Conservation (phyloP, 2,113 vertebrate species). For the Saimiri boliviensis region DNA sequence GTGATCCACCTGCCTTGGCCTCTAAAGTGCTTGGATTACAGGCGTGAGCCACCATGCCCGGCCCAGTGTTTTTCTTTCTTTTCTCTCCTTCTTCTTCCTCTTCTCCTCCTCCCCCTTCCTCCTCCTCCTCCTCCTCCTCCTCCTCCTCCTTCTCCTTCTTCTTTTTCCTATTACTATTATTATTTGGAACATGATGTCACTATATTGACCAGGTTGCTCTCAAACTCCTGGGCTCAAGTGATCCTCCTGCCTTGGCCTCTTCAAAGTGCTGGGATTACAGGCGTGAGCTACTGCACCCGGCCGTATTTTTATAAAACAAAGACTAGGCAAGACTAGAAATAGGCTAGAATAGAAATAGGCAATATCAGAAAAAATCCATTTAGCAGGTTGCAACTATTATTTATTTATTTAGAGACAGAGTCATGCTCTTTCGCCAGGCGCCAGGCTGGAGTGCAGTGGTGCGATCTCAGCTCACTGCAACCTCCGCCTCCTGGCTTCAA, state of each 20-base stretch:
- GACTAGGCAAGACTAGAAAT: neutral
- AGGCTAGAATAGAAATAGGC: neutral
- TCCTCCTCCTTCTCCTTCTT: too few relatives aligned
- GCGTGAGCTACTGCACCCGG: neutral
- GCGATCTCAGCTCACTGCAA: too few relatives aligned
- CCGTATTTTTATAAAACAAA: too few relatives aligned
- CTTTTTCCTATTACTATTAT: too few relatives aligned
- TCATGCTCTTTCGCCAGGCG: too few relatives aligned
- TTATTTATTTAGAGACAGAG: neutral
- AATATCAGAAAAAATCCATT: neutral
- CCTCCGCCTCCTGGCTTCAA: fast-evolving
- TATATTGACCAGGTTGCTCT: neutral
- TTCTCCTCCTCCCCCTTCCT: too few relatives aligned
- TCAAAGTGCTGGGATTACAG: neutral
- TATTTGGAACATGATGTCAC: neutral
- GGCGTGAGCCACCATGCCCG: too few relatives aligned
- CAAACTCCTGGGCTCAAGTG: neutral
- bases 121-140: too few relatives aligned
- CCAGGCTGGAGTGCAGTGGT: too few relatives aligned
- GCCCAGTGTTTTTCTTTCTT: neutral
- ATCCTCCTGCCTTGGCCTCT: neutral
- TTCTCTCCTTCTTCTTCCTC: too few relatives aligned
- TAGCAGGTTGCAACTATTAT: neutral
- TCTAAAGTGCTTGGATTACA: too few relatives aligned
- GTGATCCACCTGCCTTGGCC: too few relatives aligned